phyloP scores from a whole-genome alignment of 2,797 vertebrate species.

The Chelmon rostratus region DNA sequence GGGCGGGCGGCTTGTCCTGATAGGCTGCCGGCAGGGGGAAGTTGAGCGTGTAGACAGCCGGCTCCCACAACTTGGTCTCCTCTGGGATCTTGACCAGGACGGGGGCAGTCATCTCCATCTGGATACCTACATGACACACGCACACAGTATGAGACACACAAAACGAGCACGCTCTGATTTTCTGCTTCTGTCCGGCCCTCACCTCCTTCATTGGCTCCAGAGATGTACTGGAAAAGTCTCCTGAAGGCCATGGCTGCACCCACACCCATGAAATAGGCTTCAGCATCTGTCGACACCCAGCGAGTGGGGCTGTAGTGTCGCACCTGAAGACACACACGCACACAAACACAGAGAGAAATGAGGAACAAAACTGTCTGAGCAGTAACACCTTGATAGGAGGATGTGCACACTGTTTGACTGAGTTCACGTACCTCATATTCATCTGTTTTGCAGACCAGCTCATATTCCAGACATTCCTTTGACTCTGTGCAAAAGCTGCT shows the following conservation, averaged over 20 bases:
- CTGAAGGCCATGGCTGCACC: slow-evolving; percentile 87
- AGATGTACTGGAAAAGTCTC: slow-evolving; percentile 88
- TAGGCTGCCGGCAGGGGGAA: slow-evolving; percentile 84
- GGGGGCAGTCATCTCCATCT: slow-evolving; percentile 87
- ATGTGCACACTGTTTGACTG: neutral
- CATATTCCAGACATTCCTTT: slow-evolving; percentile 84
- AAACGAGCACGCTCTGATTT: neutral
- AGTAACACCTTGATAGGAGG: too few species aligned
- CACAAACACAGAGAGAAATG: neutral
- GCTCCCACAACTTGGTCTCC: slow-evolving; percentile 84
- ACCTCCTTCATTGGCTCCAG: slow-evolving; percentile 84
- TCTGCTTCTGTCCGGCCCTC: neutral
- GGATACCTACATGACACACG: slow-evolving; percentile 69
- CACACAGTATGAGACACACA: slow-evolving; percentile 1
- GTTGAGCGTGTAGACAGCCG: slow-evolving; percentile 84
- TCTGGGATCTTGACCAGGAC: slow-evolving; percentile 86
- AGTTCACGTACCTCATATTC: slow-evolving; percentile 84
- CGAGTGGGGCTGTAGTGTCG: slow-evolving; percentile 85
- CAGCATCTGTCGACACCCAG: slow-evolving; percentile 87
- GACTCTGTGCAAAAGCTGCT: slow-evolving; percentile 84
- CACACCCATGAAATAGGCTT: slow-evolving; percentile 87
- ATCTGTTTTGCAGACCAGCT: slow-evolving; percentile 84
- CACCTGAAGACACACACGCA: slow-evolving; percentile 73
- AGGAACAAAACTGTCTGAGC: neutral
- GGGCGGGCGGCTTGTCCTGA: slow-evolving; percentile 81